Conservation (phyloP, 2,888 invertebrate species). For the Melinaea menophilus region DNA sequence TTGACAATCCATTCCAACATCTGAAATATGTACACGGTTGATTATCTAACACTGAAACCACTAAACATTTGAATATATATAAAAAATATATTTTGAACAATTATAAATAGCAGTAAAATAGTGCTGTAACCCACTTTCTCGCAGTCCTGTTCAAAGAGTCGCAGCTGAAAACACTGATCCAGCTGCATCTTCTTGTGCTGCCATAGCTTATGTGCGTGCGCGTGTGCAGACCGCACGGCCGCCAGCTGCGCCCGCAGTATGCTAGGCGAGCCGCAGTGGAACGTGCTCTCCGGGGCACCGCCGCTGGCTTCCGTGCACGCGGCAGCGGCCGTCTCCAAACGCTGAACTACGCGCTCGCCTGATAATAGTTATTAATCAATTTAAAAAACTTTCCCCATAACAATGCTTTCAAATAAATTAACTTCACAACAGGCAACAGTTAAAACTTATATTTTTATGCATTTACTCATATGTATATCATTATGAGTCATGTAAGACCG, state of each 20-base stretch:
- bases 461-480: no score
- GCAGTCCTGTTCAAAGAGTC: conserved; percentile 97
- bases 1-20: conserved; percentile 99
- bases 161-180: conserved; percentile 96
- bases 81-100: neutral
- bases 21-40: conserved; percentile 57
- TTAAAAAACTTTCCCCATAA: neutral
- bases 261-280: conserved; percentile 83
- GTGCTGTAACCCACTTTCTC: conserved; percentile 82
- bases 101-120: no score
- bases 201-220: conserved; percentile 95
- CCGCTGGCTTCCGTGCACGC: conserved; percentile 81
- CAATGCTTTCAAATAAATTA: no score
- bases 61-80: neutral
- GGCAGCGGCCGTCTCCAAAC: conserved; percentile 75
- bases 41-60: neutral
- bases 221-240: conserved; percentile 92
- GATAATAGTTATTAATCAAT: neutral
- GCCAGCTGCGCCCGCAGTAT: conserved; percentile 90
- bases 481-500: no score
- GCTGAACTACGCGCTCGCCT: conserved; percentile 85
- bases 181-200: conserved; percentile 95
- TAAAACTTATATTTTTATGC: no score
- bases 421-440: no score
- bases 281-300: conserved; percentile 81